Conservation (phyloP, 2,113 vertebrate species). For the Tamias sibiricus region DNA sequence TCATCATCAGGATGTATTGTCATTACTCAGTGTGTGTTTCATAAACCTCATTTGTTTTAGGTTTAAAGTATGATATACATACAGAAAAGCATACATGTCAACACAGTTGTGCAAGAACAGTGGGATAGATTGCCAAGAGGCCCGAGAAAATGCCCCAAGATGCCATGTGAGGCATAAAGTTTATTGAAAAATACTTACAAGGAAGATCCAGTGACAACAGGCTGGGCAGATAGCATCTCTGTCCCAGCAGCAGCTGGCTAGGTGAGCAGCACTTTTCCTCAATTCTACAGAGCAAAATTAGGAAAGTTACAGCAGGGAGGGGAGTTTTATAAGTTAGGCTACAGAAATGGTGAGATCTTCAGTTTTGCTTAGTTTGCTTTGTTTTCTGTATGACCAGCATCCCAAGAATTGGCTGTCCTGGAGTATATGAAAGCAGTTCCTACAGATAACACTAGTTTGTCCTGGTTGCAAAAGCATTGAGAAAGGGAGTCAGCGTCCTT, state of each 20-base stretch:
- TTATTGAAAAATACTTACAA: background rate
- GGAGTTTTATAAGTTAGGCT: background rate
- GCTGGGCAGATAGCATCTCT: background rate
- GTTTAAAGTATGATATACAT: background rate
- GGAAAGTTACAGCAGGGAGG: background rate
- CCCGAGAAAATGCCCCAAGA: background rate
- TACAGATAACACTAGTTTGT: background rate
- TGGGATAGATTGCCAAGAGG: background rate
- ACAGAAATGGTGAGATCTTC: background rate
- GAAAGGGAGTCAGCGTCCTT: background rate
- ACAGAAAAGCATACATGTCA: background rate
- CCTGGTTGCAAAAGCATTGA: background rate
- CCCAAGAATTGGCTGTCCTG: background rate
- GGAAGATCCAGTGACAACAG: background rate
- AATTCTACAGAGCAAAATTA: background rate
- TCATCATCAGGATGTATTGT: background rate
- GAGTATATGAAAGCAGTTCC: background rate
- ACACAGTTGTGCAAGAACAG: background rate
- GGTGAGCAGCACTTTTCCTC: background rate
- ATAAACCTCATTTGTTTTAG: background rate
- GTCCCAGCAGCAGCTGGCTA: background rate
- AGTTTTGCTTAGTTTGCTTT: background rate
- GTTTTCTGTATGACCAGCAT: background rate
- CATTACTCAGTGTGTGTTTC: background rate
- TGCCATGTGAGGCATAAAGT: background rate